A percentile compares a stretch with the other conserved stretches of the same genome.
These are phyloP conservation scores for Rachycentron canadum DNA, from an alignment of 2,797 vertebrate genomes.

Conservation along the genomic window DNA sequence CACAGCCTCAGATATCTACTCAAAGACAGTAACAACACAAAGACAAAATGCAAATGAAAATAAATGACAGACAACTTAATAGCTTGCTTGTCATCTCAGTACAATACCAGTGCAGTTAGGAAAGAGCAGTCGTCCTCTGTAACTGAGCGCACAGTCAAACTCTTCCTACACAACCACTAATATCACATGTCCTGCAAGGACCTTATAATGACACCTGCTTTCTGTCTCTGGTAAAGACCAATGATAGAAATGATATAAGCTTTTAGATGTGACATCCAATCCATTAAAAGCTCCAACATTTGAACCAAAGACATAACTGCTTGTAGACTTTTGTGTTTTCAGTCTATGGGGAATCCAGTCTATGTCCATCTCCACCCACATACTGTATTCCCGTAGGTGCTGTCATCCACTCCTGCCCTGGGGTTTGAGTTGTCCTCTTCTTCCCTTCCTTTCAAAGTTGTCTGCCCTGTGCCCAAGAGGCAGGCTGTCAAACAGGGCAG, in stretches of 20 bases:
- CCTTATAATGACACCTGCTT: conserved; percentile 11
- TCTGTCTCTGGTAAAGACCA: background rate
- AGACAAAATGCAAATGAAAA: conserved; percentile 24
- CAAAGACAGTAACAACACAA: conserved; percentile 28
- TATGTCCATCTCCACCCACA: background rate
- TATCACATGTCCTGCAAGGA: conserved; percentile 15
- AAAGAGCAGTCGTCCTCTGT: background rate
- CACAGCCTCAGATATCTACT: background rate
- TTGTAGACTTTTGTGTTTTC: background rate
- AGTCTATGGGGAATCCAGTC: background rate
- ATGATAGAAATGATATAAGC: background rate
- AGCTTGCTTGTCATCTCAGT: background rate
- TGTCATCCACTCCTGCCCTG: conserved; percentile 31
- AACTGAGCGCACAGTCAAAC: background rate
- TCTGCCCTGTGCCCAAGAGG: conserved; percentile 39
- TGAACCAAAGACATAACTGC: background rate
- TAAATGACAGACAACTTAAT: background rate
- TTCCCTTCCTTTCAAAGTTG: conserved; percentile 23
- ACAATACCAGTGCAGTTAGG: background rate
- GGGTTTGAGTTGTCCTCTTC: conserved; percentile 22
- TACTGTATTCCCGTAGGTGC: conserved; percentile 5
- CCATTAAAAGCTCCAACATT: background rate
- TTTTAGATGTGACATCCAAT: background rate
- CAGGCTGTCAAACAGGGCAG: conserved; percentile 46
- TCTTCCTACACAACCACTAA: background rate